These are phyloP conservation scores for Micrastur ruficollis DNA, from an alignment of 2,797 vertebrate genomes.

Conservation along the genomic window DNA sequence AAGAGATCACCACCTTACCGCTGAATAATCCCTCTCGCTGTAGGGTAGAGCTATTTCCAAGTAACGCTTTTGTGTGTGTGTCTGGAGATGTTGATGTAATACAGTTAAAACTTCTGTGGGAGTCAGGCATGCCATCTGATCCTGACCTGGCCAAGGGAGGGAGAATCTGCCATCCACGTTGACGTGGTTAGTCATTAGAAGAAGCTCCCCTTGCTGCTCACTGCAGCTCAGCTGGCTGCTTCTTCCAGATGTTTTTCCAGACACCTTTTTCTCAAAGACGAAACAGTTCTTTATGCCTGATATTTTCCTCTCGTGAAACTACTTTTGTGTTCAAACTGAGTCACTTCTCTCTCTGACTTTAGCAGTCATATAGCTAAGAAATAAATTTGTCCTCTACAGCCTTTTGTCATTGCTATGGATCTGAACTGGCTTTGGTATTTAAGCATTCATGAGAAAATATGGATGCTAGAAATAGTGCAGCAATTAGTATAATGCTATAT, in stretches of 20 bases:
- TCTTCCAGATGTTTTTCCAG: neutral
- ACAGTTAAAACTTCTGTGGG: neutral
- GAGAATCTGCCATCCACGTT: neutral
- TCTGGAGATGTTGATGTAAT: neutral
- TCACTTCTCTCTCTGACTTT: neutral
- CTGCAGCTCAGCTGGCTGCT: neutral
- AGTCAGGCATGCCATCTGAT: neutral
- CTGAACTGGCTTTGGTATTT: neutral
- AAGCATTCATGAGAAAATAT: neutral
- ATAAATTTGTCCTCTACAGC: neutral
- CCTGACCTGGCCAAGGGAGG: neutral
- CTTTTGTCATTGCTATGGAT: neutral
- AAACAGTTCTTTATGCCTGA: neutral
- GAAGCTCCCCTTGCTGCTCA: neutral
- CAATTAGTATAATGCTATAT: neutral
- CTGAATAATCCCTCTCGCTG: neutral
- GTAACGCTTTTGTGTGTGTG: neutral
- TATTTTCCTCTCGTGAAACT: neutral
- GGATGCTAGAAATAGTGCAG: neutral
- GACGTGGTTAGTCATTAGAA: neutral
- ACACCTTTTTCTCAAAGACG: neutral
- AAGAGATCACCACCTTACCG: fast-evolving
- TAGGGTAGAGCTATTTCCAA: neutral
- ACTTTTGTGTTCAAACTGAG: neutral
- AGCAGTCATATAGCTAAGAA: neutral